Evolutionary conservation across 2,113 vertebrate genomes (phyloP).

Genomic region (Pedionomus torquatus): DNA sequence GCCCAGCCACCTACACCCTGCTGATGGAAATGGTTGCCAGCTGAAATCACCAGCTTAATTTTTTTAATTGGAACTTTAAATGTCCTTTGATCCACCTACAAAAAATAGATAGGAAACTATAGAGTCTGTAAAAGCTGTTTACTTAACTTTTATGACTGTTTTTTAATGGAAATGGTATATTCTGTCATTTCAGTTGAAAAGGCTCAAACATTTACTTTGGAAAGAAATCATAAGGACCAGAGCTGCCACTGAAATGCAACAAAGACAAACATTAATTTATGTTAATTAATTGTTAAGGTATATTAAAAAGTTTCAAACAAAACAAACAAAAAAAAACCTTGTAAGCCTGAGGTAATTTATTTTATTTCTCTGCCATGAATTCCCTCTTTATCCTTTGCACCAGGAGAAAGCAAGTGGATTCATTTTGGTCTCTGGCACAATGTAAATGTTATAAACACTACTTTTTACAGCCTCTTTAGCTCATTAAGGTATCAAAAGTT

Average conservation of each 20-base stretch:
- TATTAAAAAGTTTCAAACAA: neutral
- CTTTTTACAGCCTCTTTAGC: constrained; percentile 43
- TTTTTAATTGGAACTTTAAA: neutral
- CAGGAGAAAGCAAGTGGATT: constrained; percentile 4
- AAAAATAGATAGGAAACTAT: neutral
- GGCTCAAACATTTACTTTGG: constrained; percentile 40
- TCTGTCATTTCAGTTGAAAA: neutral
- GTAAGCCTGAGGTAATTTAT: neutral
- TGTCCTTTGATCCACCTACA: neutral
- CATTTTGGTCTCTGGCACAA: constrained; percentile 32
- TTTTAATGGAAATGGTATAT: constrained; percentile 11
- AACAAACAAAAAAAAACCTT: neutral
- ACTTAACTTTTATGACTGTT: neutral
- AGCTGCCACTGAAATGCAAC: constrained; percentile 32
- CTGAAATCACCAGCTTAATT: neutral
- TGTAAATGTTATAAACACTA: neutral
- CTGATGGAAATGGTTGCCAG: fast-evolving
- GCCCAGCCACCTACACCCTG: neutral
- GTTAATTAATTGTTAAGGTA: constrained; percentile 28
- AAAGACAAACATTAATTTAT: constrained; percentile 18
- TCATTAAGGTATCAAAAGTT: constrained; percentile 58
- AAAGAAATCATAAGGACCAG: constrained; percentile 38
- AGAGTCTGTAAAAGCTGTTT: neutral
- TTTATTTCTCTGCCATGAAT: constrained; percentile 24
- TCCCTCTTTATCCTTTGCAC: neutral